Conservation (phyloP, 2,888 invertebrate species). For the Dynastes tityus region DNA sequence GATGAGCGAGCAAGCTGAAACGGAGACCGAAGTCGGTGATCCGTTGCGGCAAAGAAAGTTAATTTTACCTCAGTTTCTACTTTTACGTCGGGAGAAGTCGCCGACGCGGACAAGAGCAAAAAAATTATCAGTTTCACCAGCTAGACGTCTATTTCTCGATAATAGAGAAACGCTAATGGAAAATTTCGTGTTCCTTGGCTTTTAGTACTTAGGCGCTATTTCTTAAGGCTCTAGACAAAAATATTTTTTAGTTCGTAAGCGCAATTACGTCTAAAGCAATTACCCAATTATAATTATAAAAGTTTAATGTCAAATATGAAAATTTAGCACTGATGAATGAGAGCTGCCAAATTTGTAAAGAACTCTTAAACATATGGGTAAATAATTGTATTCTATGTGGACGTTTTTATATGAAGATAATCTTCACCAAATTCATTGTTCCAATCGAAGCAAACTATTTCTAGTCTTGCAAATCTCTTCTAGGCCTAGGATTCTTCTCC, state of each 20-base stretch:
- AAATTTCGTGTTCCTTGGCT: background rate
- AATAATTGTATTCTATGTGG: no score
- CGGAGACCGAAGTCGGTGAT: constrained; percentile 4
- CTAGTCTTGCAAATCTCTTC: no score
- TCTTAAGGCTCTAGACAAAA: background rate
- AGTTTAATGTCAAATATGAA: no score
- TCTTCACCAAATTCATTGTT: no score
- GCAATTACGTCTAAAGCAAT: no score
- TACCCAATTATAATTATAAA: no score
- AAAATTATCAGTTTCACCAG: constrained; percentile 6
- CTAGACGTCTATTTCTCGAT: background rate
- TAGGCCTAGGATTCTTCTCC: no score
- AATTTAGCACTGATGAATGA: no score
- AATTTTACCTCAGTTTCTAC: constrained; percentile 17
- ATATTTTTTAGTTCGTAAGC: background rate
- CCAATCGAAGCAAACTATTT: no score
- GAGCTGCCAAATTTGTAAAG: no score
- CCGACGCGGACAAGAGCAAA: background rate
- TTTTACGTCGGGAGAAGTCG: background rate
- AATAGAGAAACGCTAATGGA: constrained; percentile 11
- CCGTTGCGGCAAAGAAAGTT: constrained; percentile 31
- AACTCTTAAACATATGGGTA: no score
- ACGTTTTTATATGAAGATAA: no score
- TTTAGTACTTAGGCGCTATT: background rate
- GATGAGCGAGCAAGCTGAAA: constrained; percentile 13